Percentiles rank a stretch among this genome's conserved stretches.
phyloP scores from a whole-genome alignment of 2,888 invertebrate species.

The Autographa pulchrina region DNA sequence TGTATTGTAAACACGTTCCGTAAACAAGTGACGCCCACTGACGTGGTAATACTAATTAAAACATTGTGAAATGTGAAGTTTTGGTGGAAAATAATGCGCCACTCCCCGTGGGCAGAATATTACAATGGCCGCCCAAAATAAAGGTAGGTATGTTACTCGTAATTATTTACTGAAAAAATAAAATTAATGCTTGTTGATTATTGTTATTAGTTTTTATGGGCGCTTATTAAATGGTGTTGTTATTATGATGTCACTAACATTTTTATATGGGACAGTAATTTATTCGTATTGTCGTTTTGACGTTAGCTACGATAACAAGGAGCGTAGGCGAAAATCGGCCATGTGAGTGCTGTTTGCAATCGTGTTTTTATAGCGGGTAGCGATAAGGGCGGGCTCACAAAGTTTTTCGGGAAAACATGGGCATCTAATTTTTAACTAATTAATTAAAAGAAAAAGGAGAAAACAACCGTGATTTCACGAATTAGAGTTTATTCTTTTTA shows the following conservation, averaged over 20 bases:
- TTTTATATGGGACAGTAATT: slow-evolving; percentile 42
- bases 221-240: slow-evolving; percentile 7
- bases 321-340: slow-evolving; percentile 81
- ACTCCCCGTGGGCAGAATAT: slow-evolving; percentile 68
- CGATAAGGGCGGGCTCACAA: slow-evolving; percentile 70
- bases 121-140: slow-evolving; percentile 85
- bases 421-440: slow-evolving; percentile 23
- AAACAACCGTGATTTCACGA: neutral
- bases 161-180: slow-evolving; percentile 57
- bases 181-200: slow-evolving; percentile 40
- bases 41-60: slow-evolving; percentile 55
- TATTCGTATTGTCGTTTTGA: slow-evolving; percentile 70
- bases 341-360: slow-evolving; percentile 80
- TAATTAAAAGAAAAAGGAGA: neutral
- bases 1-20: slow-evolving; percentile 82
- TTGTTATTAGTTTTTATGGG: neutral
- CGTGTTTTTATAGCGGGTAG: slow-evolving; percentile 73
- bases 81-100: slow-evolving; percentile 76
- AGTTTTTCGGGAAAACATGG: slow-evolving; percentile 24
- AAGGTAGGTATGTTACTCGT: slow-evolving; percentile 74
- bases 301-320: slow-evolving; percentile 73
- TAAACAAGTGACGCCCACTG: slow-evolving; percentile 64
- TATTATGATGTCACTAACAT: slow-evolving; percentile 22
- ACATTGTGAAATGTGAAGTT: slow-evolving; percentile 75
- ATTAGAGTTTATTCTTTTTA: neutral